A percentile compares a stretch with the other conserved stretches of the same genome.
phyloP scores from a whole-genome alignment of 1,140 invertebrate species.

The Atta colombica region DNA sequence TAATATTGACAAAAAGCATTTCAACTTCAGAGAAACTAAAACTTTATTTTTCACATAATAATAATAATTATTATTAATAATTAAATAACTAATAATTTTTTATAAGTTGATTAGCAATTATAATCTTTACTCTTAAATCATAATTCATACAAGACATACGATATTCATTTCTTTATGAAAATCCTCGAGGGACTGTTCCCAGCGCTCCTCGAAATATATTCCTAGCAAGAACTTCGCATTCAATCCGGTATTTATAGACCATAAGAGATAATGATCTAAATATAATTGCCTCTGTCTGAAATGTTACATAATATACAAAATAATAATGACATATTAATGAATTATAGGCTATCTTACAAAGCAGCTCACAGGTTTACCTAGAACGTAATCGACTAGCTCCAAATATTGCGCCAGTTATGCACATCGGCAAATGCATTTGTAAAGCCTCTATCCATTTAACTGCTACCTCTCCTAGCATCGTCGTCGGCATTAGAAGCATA shows the following conservation, averaged over 20 bases:
- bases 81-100: not conserved
- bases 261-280: conserved; percentile 93
- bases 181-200: conserved; percentile 95
- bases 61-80: conserved; percentile 1
- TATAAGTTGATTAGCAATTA: not conserved
- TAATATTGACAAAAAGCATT: not conserved
- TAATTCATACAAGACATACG: conserved; percentile 34
- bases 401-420: conserved; percentile 94
- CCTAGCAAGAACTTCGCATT: conserved; percentile 92
- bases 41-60: conserved; percentile 10
- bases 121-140: not conserved
- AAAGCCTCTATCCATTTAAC: conserved; percentile 99
- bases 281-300: conserved; percentile 93
- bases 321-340: not conserved
- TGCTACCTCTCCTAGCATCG: conserved; percentile 97
- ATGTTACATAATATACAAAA: conserved; percentile 58
- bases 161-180: conserved; percentile 93
- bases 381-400: conserved; percentile 93
- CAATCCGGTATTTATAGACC: conserved; percentile 94
- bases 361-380: conserved; percentile 88
- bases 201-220: conserved; percentile 97
- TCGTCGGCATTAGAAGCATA: conserved; percentile 96
- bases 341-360: not conserved
- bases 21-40: not conserved
- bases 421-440: conserved; percentile 96